Conservation (phyloP, 2,888 invertebrate genomes). For the Cataglyphis rosenhaueri region DNA sequence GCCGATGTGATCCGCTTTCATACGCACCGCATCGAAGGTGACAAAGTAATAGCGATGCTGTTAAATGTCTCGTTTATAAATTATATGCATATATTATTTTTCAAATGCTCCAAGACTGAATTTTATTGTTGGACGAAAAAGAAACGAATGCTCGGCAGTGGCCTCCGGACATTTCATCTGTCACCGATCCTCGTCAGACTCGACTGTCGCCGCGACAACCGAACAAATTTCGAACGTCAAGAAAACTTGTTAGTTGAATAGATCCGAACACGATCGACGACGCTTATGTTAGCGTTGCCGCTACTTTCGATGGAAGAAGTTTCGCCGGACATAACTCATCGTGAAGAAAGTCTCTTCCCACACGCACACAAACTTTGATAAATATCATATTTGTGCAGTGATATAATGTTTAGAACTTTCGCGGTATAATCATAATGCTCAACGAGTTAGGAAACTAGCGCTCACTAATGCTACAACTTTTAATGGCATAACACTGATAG, state of each 20-base stretch:
- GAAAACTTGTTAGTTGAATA: slow-evolving; percentile 49
- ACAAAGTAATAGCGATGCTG: slow-evolving; percentile 15
- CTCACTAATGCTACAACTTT: slow-evolving; percentile 49
- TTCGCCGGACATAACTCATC: slow-evolving; percentile 66
- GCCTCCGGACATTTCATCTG: slow-evolving; percentile 23
- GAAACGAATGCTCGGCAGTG: not conserved
- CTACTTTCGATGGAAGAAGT: slow-evolving; percentile 59
- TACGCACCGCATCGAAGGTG: not conserved
- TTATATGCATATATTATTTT: slow-evolving; percentile 12
- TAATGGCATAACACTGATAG: slow-evolving; percentile 49
- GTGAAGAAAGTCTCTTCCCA: slow-evolving; percentile 66
- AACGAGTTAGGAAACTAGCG: slow-evolving; percentile 44
- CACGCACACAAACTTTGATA: slow-evolving; percentile 50
- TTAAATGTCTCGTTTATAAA: slow-evolving; percentile 6
- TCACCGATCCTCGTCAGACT: slow-evolving; percentile 6
- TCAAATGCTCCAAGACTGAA: slow-evolving; percentile 13
- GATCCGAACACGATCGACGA: slow-evolving; percentile 25
- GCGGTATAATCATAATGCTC: slow-evolving; percentile 56
- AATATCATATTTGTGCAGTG: slow-evolving; percentile 66
- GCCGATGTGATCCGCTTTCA: slow-evolving; percentile 36
- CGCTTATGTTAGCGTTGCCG: slow-evolving; percentile 28
- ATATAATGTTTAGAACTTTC: slow-evolving; percentile 58
- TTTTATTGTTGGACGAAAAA: not conserved
- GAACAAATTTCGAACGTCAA: slow-evolving; percentile 29
- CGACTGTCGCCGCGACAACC: slow-evolving; percentile 7